A percentile compares a stretch with the other conserved stretches of the same genome.
phyloP scores from a whole-genome alignment of 2,888 invertebrate genomes.

The Macaria liturata region DNA sequence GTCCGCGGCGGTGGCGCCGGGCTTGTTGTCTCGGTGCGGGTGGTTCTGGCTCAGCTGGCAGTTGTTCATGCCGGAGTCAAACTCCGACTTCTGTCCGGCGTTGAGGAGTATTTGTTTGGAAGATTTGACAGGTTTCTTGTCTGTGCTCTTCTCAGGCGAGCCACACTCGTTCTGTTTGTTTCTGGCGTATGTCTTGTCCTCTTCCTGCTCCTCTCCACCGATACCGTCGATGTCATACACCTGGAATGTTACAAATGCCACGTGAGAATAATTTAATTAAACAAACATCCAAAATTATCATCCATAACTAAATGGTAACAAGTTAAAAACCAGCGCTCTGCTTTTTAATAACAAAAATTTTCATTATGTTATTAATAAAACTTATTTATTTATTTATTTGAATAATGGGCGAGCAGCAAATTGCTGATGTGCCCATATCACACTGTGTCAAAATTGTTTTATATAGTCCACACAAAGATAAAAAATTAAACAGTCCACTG shows the following conservation, averaged over 20 bases:
- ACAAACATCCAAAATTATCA: no score
- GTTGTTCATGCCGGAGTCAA: slow-evolving; percentile 79
- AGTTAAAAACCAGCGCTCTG: no score
- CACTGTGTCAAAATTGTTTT: no score
- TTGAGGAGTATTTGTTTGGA: slow-evolving; percentile 77
- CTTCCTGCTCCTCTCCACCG: slow-evolving; percentile 69
- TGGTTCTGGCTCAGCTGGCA: slow-evolving; percentile 66
- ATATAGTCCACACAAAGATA: no score
- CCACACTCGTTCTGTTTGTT: slow-evolving; percentile 49
- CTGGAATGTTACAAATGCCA: slow-evolving; percentile 45
- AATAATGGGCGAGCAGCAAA: no score
- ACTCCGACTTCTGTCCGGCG: slow-evolving; percentile 77
- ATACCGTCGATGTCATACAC: slow-evolving; percentile 80
- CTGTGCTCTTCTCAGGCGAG: slow-evolving; percentile 51
- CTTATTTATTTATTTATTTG: no score
- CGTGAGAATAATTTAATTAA: no score
- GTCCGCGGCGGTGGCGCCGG: slow-evolving; percentile 55
- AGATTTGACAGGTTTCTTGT: slow-evolving; percentile 66
- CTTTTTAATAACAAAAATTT: no score
- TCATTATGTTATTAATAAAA: no score
- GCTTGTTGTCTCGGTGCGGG: slow-evolving; percentile 52
- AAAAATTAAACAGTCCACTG: no score
- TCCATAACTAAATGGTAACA: no score
- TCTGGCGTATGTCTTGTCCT: slow-evolving; percentile 55
- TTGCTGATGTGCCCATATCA: no score